Evolutionary conservation across 2,113 vertebrate genomes (phyloP), one percentile per base, ranked within the genome.

Genomic region (Platichthys stellatus): DNA sequence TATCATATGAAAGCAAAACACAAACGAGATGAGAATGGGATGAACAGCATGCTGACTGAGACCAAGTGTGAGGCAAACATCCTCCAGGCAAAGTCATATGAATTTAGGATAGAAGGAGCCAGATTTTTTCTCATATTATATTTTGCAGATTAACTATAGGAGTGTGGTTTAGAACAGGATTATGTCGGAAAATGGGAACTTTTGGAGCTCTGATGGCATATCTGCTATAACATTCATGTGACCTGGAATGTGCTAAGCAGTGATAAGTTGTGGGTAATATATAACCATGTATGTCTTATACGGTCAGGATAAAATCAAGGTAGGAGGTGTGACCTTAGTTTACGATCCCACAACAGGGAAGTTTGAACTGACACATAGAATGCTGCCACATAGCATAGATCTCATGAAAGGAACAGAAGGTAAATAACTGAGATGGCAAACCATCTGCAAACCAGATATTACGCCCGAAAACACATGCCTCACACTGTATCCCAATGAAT

Each of bases 1-100:
- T 12, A n/a, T 17, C 58, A 60, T 17, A 31, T 60, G 58, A 61
- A 59, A 17, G 57, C 57, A 59, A 59, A 61, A 57, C 17, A 57
- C 59, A 61, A 17, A 59, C 8, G 51, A 12, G 28, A 61, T 3
- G 58, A 20, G 17, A 60, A 61, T 20, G 18, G 18, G 59, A 61
- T 61, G 28, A 18, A 5, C 28, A 3, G 26, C 5, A 6, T 20
- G 59, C 57, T 17, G 14, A 60, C 24, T 17, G 58, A 60, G 24
- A 59, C 24, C 15, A 60, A 31, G 26, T 28, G 18, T 38, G 31
- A 62, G 18, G 20, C 4, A 62, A 62, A 62, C 60, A 62, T n/a
- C 20, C 20, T 62, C 60, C 60, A 40, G 60, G 31, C 35, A 38
- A 38, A 62, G 31, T 62, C 28, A 38, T 20, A n/a, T 15, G 18